These are phyloP conservation scores for Pyrrhosoma nymphula DNA, from an alignment of 2,888 invertebrate genomes.

Conservation along the genomic window DNA sequence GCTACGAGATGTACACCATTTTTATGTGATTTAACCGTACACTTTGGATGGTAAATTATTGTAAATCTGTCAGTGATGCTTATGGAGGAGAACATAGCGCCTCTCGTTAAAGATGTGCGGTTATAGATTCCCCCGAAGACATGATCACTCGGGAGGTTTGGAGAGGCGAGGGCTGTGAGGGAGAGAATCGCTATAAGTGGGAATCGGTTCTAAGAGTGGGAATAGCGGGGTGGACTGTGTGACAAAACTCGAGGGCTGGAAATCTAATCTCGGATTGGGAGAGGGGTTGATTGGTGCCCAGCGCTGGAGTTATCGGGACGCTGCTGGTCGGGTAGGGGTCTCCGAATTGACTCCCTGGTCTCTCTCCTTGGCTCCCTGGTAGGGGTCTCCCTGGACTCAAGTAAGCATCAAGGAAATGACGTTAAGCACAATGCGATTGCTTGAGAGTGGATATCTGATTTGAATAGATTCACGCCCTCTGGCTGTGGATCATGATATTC, in stretches of 20 bases:
- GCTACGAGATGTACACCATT: too few species aligned
- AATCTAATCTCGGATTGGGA: constrained; percentile 39
- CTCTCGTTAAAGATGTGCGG: background rate
- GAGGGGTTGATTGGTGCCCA: constrained; percentile 34
- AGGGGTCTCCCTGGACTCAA: background rate
- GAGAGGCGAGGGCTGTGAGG: background rate
- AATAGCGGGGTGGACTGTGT: background rate
- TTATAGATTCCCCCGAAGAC: background rate
- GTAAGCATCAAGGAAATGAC: background rate
- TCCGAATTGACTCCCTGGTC: background rate
- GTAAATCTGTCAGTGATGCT: too few species aligned
- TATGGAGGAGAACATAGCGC: too few species aligned
- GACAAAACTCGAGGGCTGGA: background rate
- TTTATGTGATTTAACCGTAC: too few species aligned
- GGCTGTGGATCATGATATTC: background rate
- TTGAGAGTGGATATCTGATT: background rate
- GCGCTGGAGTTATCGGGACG: background rate
- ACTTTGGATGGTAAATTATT: too few species aligned
- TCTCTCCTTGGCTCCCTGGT: too few species aligned
- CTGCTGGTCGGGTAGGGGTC: background rate
- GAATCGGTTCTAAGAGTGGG: background rate
- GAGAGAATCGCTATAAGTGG: background rate
- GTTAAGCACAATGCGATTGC: background rate
- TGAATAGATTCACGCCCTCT: background rate
- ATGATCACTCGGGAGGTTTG: background rate